Conservation (phyloP, 2,888 invertebrate species). For the Gryllus longicercus region DNA sequence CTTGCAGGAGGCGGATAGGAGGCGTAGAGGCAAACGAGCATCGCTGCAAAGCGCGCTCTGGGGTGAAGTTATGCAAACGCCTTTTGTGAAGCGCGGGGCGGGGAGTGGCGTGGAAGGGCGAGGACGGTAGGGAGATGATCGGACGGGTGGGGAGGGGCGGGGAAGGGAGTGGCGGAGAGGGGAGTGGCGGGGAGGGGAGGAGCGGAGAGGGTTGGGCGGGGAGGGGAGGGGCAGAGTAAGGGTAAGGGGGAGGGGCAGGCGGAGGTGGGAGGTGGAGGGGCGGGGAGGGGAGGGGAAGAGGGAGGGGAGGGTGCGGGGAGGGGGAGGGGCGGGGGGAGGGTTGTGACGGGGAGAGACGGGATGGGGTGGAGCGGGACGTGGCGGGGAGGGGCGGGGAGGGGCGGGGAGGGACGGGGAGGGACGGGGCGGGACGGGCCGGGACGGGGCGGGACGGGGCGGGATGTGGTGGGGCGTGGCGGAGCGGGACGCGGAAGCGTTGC, state of each 20-base stretch:
- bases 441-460: no score
- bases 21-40: not conserved
- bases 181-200: no score
- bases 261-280: no score
- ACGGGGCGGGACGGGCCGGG: not conserved
- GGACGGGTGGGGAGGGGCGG: no score
- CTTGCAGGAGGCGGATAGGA: not conserved
- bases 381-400: not conserved
- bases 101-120: not conserved
- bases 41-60: not conserved
- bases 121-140: no score
- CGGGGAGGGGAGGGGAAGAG: no score
- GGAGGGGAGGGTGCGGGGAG: constrained; percentile 23
- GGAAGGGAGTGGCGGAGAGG: no score
- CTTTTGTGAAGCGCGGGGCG: not conserved
- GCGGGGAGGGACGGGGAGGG: not conserved
- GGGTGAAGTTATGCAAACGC: not conserved
- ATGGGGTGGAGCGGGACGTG: constrained; percentile 32
- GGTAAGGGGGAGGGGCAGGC: no score
- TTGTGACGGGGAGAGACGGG: constrained; percentile 34
- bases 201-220: no score
- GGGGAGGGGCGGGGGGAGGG: constrained; percentile 32
- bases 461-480: no score
- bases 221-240: no score
- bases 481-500: no score